These are phyloP conservation scores for Polia nebulosa DNA, from an alignment of 2,888 invertebrate species.

Conservation along the genomic window DNA sequence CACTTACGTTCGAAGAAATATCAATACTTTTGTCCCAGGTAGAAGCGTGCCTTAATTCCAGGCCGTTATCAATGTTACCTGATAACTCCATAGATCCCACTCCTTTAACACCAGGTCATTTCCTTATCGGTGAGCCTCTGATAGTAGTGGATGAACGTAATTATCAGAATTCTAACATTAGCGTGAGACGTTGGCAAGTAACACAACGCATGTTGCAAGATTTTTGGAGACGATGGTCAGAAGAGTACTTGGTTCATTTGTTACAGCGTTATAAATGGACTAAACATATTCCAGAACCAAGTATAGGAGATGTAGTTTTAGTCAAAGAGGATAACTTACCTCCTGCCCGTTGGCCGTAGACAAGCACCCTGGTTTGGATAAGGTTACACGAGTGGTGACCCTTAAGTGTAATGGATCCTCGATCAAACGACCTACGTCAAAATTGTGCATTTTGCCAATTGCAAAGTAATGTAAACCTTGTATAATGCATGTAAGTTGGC, in stretches of 20 bases:
- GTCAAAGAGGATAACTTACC: too few relatives aligned
- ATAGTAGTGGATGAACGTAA: slow-evolving; percentile 10
- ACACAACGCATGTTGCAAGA: slow-evolving; percentile 13
- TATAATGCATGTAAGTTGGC: too few relatives aligned
- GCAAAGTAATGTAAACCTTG: too few relatives aligned
- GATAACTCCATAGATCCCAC: neutral
- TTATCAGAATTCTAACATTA: slow-evolving; percentile 8
- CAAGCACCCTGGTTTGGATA: too few relatives aligned
- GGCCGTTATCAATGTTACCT: slow-evolving; percentile 8
- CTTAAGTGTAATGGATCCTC: too few relatives aligned
- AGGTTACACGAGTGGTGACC: too few relatives aligned
- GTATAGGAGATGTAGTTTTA: too few relatives aligned
- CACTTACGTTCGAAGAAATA: slow-evolving; percentile 14
- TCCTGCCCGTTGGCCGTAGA: too few relatives aligned
- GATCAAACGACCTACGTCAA: too few relatives aligned
- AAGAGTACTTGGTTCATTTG: slow-evolving; percentile 4
- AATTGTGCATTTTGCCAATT: too few relatives aligned
- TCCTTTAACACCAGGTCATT: slow-evolving; percentile 5
- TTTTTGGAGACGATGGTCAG: slow-evolving; percentile 10
- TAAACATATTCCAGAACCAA: too few relatives aligned
- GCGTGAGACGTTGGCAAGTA: slow-evolving; percentile 14
- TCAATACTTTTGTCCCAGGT: slow-evolving; percentile 2
- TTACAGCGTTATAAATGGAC: slow-evolving; percentile 6
- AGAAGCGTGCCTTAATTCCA: slow-evolving; percentile 16
- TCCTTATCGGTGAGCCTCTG: slow-evolving; percentile 11